Conservation (phyloP, 30 jellyfish, hydroid and myxozoan genomes). For the Turritopsis dohrnii region DNA sequence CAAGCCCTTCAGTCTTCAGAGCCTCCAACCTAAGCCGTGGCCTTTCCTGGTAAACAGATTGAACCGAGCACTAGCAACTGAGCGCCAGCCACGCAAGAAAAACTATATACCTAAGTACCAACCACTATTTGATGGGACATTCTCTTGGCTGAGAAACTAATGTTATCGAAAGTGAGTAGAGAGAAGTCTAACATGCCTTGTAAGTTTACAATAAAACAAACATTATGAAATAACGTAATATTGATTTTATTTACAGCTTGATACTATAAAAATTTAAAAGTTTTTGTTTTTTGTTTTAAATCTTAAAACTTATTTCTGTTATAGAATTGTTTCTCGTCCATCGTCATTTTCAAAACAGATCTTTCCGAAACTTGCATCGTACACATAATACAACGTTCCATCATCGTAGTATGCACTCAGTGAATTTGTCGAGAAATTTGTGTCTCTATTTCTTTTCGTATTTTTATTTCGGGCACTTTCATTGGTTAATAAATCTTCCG, state of each 20-base stretch:
- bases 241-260: background rate
- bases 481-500: background rate
- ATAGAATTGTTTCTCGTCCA: conserved; percentile 1
- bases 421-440: background rate
- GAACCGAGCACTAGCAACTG: too few species aligned
- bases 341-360: background rate
- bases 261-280: background rate
- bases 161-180: too few species aligned
- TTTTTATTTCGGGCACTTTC: background rate
- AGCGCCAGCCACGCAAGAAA: too few species aligned
- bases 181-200: too few species aligned
- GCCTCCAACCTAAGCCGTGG: too few species aligned
- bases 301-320: background rate
- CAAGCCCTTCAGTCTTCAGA: too few species aligned
- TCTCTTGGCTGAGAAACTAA: too few species aligned
- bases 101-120: too few species aligned
- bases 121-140: too few species aligned
- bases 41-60: too few species aligned
- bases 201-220: too few species aligned
- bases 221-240: too few species aligned
- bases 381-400: conserved; percentile 6
- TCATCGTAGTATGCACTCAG: conserved; percentile 12
- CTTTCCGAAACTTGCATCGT: background rate
- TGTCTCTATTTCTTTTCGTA: background rate
- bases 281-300: background rate